Evolutionary conservation across 2,113 vertebrate species (phyloP).

Genomic region (Salvator merianae): DNA sequence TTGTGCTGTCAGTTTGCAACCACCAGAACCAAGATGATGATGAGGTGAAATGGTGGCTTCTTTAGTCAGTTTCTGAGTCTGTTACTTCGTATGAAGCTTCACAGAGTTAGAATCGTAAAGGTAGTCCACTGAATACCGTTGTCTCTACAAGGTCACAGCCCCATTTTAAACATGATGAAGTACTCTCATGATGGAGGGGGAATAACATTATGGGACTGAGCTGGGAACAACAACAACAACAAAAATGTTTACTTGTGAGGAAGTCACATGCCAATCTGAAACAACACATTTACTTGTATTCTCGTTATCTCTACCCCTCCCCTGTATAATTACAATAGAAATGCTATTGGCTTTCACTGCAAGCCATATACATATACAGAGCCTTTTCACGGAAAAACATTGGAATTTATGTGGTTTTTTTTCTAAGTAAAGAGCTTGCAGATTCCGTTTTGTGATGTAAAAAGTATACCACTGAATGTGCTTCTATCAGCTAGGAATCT

Average conservation of each 20-base stretch:
- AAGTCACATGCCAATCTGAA: neutral
- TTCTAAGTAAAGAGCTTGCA: neutral
- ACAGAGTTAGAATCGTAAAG: neutral
- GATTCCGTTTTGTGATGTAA: neutral
- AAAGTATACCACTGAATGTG: neutral
- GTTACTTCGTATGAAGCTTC: neutral
- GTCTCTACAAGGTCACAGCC: neutral
- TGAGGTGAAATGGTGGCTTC: neutral
- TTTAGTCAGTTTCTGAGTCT: neutral
- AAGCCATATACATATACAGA: neutral
- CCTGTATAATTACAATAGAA: neutral
- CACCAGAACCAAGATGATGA: conserved; percentile 1
- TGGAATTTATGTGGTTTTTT: conserved; percentile 3
- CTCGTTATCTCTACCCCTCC: too few relatives aligned
- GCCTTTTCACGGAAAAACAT: neutral
- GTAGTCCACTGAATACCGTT: neutral
- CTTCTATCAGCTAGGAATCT: neutral
- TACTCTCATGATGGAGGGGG: neutral
- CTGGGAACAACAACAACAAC: neutral
- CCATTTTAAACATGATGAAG: neutral
- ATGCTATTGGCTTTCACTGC: neutral
- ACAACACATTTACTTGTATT: neutral
- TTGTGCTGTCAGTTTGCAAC: conserved; percentile 14
- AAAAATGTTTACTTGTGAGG: neutral
- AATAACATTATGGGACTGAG: too few relatives aligned